Conservation (phyloP, 2,797 vertebrate genomes). For the Urosaurus nigricauda region DNA sequence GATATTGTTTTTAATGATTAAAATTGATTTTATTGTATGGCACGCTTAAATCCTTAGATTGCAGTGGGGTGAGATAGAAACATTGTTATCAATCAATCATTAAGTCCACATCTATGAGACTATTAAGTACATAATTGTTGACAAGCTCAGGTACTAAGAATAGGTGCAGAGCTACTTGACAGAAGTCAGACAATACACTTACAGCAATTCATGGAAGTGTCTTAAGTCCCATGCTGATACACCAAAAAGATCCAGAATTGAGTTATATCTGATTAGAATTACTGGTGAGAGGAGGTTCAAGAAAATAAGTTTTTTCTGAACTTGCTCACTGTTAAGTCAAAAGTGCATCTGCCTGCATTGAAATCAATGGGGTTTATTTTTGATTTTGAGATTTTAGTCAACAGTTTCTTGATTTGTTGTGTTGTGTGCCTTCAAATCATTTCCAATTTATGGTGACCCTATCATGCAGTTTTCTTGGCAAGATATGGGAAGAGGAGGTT, state of each 20-base stretch:
- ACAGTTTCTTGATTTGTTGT: too few species aligned
- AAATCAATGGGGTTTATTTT: neutral
- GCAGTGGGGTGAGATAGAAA: too few species aligned
- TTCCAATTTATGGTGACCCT: too few species aligned
- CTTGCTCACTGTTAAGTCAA: neutral
- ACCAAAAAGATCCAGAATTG: neutral
- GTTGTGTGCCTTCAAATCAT: too few species aligned
- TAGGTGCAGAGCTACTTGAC: neutral
- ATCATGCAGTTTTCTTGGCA: too few species aligned
- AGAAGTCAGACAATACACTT: neutral
- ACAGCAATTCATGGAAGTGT: neutral
- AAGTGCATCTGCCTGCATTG: too few species aligned
- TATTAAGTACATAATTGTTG: neutral
- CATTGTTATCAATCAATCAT: too few species aligned
- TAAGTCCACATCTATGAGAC: neutral
- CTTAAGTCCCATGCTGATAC: neutral
- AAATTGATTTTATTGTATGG: too few species aligned
- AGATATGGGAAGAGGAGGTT: too few species aligned
- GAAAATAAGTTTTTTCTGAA: neutral
- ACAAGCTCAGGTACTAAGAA: neutral
- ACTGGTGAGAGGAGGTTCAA: too few species aligned
- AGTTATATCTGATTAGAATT: neutral
- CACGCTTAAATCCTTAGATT: too few species aligned
- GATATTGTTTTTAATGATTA: too few species aligned
- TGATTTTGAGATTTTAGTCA: neutral